Evolutionary conservation across 2,888 invertebrate genomes (phyloP).

Genomic region (Thera obeliscata): DNA sequence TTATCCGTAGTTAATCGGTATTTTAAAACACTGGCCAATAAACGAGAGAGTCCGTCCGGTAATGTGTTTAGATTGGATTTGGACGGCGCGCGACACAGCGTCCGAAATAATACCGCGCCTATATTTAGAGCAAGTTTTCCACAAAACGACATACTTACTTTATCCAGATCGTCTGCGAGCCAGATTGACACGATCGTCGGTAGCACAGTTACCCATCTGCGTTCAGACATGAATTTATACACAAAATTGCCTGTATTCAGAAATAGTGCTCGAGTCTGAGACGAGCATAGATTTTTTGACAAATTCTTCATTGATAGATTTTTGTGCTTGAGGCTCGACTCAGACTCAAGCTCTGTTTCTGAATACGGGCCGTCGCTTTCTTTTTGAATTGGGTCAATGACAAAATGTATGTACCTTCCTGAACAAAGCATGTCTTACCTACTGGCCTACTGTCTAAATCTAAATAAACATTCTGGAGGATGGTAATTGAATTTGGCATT

Average conservation of each 20-base stretch:
- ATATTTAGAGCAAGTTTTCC: conserved; percentile 80
- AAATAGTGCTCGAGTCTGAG: not conserved
- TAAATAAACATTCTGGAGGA: too few species aligned
- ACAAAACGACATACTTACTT: conserved; percentile 81
- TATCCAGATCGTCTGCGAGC: conserved; percentile 57
- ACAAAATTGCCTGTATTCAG: not conserved
- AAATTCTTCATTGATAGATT: too few species aligned
- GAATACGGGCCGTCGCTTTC: too few species aligned
- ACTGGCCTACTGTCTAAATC: too few species aligned
- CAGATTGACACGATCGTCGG: conserved; percentile 28
- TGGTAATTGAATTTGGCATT: too few species aligned
- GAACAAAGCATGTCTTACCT: too few species aligned
- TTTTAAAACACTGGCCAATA: conserved; percentile 62
- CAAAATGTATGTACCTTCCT: too few species aligned
- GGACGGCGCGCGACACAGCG: conserved; percentile 69
- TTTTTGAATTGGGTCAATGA: too few species aligned
- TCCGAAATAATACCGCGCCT: conserved; percentile 78
- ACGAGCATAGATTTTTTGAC: too few species aligned
- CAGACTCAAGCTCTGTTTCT: too few species aligned
- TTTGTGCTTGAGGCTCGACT: too few species aligned
- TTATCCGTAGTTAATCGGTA: conserved; percentile 56
- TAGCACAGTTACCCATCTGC: not conserved
- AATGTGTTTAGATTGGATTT: conserved; percentile 76
- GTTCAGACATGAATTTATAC: not conserved
- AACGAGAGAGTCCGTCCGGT: conserved; percentile 64